Conservation (phyloP, 2,113 vertebrate genomes). For the Tiliqua scincoides region DNA sequence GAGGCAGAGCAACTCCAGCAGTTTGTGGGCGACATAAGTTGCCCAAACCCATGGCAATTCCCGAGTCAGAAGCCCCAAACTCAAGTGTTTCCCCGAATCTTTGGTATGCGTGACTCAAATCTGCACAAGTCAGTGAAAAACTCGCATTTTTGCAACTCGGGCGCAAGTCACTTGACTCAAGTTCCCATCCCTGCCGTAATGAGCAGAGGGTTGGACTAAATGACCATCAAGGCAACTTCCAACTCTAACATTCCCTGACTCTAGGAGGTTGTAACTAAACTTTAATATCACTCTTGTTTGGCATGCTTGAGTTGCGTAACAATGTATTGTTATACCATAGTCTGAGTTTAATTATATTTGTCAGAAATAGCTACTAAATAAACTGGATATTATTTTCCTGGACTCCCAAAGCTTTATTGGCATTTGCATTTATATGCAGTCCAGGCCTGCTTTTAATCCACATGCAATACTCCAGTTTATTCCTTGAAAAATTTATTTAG, state of each 20-base stretch:
- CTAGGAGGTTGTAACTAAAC: not conserved
- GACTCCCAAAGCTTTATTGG: constrained; percentile 47
- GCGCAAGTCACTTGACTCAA: too few relatives aligned
- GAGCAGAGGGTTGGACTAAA: too few relatives aligned
- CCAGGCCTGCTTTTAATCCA: not conserved
- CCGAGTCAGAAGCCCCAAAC: too few relatives aligned
- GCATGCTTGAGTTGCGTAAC: not conserved
- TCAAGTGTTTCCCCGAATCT: too few relatives aligned
- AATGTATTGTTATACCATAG: not conserved
- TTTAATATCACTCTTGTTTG: not conserved
- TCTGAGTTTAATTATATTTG: not conserved
- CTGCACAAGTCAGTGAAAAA: too few relatives aligned
- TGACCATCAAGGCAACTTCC: too few relatives aligned
- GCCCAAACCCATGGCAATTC: too few relatives aligned
- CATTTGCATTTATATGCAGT: not conserved
- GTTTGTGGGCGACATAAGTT: too few relatives aligned
- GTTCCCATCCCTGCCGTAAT: too few relatives aligned
- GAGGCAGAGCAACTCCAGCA: not conserved
- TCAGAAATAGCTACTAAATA: not conserved
- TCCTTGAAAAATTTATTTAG: constrained; percentile 28
- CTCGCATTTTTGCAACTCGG: too few relatives aligned
- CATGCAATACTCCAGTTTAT: not conserved
- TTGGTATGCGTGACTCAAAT: too few relatives aligned
- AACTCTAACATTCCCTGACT: too few relatives aligned
- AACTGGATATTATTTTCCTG: constrained; percentile 21